These are phyloP conservation scores for Bruchidius siliquastri DNA, from an alignment of 2,888 invertebrate species.

Conservation along the genomic window DNA sequence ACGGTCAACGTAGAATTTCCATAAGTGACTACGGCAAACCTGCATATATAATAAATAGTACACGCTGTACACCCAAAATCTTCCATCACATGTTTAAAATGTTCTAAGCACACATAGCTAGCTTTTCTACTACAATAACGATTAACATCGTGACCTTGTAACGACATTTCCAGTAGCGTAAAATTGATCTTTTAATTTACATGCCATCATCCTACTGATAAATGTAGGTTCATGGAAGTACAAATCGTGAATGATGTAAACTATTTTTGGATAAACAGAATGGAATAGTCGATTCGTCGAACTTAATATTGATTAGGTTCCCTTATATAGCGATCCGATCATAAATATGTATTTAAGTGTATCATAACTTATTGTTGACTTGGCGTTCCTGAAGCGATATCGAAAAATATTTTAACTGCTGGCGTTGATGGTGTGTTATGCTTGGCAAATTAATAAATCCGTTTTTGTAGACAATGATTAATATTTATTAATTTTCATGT, in stretches of 20 bases:
- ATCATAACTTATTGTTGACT: not conserved
- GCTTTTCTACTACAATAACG: not conserved
- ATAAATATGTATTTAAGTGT: not conserved
- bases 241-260: not conserved
- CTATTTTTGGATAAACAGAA: not conserved
- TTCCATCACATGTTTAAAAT: not conserved
- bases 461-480: no score
- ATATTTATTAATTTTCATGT: no score
- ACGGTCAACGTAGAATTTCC: no score
- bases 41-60: no score
- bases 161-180: not conserved
- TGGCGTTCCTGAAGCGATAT: not conserved
- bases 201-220: not conserved
- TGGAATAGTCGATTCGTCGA: not conserved
- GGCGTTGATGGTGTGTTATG: no score
- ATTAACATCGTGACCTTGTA: not conserved
- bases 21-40: no score
- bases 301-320: not conserved
- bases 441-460: no score
- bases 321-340: not conserved
- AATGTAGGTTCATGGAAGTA: not conserved
- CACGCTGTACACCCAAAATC: not conserved
- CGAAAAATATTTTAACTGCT: not conserved
- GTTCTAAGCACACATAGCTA: not conserved
- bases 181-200: not conserved